Conservation (phyloP, 2,113 vertebrate genomes). For the Hemibates koningsi region DNA sequence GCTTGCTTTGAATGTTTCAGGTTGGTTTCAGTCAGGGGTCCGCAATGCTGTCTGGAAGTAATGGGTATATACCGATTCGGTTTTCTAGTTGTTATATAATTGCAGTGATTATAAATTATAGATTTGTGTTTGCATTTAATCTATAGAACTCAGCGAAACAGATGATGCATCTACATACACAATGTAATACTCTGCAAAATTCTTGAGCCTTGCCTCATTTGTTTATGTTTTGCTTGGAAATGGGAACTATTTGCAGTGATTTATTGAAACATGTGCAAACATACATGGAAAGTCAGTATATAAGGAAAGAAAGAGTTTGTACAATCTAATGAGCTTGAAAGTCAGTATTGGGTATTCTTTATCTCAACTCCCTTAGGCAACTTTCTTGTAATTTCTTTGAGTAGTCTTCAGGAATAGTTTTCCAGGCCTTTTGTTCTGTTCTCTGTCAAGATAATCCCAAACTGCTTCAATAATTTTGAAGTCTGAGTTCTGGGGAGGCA, state of each 20-base stretch:
- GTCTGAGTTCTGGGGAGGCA: neutral
- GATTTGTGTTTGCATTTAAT: neutral
- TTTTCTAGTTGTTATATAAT: neutral
- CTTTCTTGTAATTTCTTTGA: neutral
- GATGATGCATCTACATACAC: neutral
- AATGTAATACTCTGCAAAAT: neutral
- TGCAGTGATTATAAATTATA: constrained; percentile 2
- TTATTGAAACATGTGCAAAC: neutral
- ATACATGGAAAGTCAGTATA: neutral
- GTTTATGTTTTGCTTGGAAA: neutral
- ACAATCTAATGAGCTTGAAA: neutral
- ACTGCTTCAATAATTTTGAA: neutral
- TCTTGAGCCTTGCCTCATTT: neutral
- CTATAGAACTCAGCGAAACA: neutral
- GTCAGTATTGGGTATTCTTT: neutral
- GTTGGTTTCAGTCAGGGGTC: neutral
- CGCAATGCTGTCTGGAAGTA: neutral
- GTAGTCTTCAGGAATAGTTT: neutral
- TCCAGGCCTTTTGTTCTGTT: neutral
- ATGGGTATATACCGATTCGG: neutral
- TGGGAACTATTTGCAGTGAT: neutral
- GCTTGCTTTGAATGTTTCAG: neutral
- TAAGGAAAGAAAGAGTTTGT: neutral
- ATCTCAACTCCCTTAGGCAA: neutral
- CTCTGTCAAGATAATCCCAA: neutral